These are phyloP conservation scores for Drosophila navojoa DNA, from an alignment of 1,140 invertebrate genomes.

Conservation along the genomic window DNA sequence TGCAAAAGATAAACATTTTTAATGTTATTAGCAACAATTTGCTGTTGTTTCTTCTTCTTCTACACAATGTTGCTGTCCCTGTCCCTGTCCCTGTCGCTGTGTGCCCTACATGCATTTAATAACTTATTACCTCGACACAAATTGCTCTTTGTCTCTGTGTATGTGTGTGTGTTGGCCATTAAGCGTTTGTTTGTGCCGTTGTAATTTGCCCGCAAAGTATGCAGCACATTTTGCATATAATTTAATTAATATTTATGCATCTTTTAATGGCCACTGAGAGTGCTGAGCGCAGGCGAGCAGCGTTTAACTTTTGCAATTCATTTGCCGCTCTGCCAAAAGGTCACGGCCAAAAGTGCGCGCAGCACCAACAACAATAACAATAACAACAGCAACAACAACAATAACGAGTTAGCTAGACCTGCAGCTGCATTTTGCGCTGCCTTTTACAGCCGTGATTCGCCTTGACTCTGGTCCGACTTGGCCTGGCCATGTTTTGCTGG, in stretches of 20 bases:
- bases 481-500: conserved; percentile 59
- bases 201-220: conserved; percentile 58
- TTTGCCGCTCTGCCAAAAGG: conserved; percentile 59
- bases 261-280: conserved; percentile 51
- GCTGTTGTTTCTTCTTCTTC: conserved; percentile 23
- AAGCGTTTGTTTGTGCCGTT: conserved; percentile 15
- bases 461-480: conserved; percentile 62
- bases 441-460: conserved; percentile 60
- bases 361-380: conserved; percentile 34
- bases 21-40: conserved; percentile 73
- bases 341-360: conserved; percentile 74
- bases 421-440: conserved; percentile 59
- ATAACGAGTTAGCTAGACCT: conserved; percentile 64
- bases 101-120: conserved; percentile 38
- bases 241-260: conserved; percentile 81
- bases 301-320: conserved; percentile 36
- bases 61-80: conserved; percentile 18
- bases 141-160: conserved; percentile 40
- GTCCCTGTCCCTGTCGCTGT: neutral
- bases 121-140: conserved; percentile 53
- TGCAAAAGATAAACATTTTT: conserved; percentile 66
- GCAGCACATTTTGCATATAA: conserved; percentile 62
- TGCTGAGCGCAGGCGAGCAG: neutral
- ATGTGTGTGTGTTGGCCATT: conserved; percentile 28
- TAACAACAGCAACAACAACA: conserved; percentile 15